Conservation (phyloP, 2,888 invertebrate genomes). For the Lamproptera curius region DNA sequence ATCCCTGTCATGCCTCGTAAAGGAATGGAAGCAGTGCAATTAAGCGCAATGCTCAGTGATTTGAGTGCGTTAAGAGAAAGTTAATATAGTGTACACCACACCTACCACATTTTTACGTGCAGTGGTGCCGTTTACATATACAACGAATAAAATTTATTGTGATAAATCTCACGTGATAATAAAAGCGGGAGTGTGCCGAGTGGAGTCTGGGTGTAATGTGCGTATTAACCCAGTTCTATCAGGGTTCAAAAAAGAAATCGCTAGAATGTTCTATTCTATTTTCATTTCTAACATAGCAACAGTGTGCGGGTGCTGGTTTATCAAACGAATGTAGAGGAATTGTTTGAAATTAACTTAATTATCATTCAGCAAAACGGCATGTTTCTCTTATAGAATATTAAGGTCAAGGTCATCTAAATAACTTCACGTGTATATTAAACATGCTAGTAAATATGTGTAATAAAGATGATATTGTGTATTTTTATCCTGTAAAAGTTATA, state of each 20-base stretch:
- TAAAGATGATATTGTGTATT: constrained; percentile 31
- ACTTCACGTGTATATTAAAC: constrained; percentile 5
- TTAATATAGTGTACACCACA: constrained; percentile 47
- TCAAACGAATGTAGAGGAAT: too few relatives aligned
- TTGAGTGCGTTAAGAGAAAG: constrained; percentile 49
- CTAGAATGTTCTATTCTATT: constrained; percentile 24
- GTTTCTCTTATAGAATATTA: constrained; percentile 46
- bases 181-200: constrained; percentile 21
- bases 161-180: constrained; percentile 13
- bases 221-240: constrained; percentile 24
- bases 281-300: constrained; percentile 15
- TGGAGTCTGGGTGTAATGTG: constrained; percentile 15
- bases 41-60: constrained; percentile 54
- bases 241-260: constrained; percentile 28
- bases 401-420: constrained; percentile 68
- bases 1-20: constrained; percentile 48
- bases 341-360: too few relatives aligned
- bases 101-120: constrained; percentile 38
- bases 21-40: constrained; percentile 65
- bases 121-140: constrained; percentile 24
- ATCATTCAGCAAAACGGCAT: constrained; percentile 7
- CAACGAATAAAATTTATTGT: constrained; percentile 13
- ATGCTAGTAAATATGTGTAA: too few relatives aligned
- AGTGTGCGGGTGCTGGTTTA: too few relatives aligned
- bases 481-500: not conserved